A percentile compares a stretch with the other conserved stretches of the same genome.
These are phyloP conservation scores for Delia radicum DNA, from an alignment of 1,140 invertebrate genomes.

Conservation along the genomic window DNA sequence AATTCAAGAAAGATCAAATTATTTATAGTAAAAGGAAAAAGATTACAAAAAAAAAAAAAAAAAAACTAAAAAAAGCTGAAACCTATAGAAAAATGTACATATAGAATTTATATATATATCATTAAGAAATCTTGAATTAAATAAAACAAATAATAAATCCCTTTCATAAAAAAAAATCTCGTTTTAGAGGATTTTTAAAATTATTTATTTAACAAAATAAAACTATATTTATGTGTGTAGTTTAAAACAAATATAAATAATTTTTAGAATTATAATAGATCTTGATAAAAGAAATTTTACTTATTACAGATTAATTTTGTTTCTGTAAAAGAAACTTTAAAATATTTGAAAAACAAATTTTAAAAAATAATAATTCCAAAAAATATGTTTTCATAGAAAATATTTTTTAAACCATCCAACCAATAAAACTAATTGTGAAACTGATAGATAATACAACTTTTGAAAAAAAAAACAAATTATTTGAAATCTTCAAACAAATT, in stretches of 20 bases:
- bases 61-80: not conserved
- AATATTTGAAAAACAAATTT: too few species aligned
- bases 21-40: conserved; percentile 2
- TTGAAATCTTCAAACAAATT: too few species aligned
- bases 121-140: not conserved
- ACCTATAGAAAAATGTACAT: not conserved
- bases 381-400: too few species aligned
- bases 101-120: conserved; percentile 8
- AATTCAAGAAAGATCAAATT: conserved; percentile 24
- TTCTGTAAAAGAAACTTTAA: too few species aligned
- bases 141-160: not conserved
- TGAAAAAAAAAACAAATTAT: too few species aligned
- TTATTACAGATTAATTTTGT: too few species aligned
- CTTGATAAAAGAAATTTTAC: too few species aligned
- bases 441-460: too few species aligned
- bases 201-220: not conserved
- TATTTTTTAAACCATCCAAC: too few species aligned
- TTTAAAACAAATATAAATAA: not conserved
- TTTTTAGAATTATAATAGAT: too few species aligned
- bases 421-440: too few species aligned
- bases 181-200: conserved; percentile 18
- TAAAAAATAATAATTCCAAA: too few species aligned
- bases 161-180: conserved; percentile 5
- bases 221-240: not conserved
- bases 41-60: not conserved